These are phyloP conservation scores for Eupsittula cactorum DNA, from an alignment of 2,113 vertebrate genomes.

Conservation along the genomic window DNA sequence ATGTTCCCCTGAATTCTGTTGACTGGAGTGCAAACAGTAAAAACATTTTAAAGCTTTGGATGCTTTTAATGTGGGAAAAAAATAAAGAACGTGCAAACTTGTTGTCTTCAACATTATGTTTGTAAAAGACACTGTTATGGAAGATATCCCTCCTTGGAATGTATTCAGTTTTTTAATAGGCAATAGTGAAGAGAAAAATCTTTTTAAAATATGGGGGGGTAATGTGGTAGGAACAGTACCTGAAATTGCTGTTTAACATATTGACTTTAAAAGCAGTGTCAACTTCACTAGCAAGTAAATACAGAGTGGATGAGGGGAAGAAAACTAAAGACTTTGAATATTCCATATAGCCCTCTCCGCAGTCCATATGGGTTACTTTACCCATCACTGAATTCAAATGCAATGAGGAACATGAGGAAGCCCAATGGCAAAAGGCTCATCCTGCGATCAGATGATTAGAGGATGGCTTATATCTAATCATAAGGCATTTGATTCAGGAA, in stretches of 20 bases:
- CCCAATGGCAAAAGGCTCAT: not conserved
- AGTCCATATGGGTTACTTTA: not conserved
- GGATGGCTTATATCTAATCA: not conserved
- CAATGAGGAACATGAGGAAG: not conserved
- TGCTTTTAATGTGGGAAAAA: not conserved
- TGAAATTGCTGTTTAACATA: not conserved
- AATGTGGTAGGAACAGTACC: not conserved
- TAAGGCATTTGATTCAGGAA: not conserved
- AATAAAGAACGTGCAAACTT: not conserved
- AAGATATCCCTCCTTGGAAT: not conserved
- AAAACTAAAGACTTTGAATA: not conserved
- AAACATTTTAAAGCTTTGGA: constrained; percentile 2
- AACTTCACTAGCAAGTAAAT: not conserved
- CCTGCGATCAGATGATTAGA: not conserved
- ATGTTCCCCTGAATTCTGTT: not conserved
- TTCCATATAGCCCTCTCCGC: not conserved
- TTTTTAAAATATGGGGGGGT: not conserved
- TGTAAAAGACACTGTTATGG: not conserved
- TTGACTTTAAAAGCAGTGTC: not conserved
- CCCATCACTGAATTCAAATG: not conserved
- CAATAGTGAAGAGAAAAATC: not conserved
- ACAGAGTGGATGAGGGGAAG: not conserved
- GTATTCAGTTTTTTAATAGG: not conserved
- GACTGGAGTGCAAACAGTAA: not conserved
- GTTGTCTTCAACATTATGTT: not conserved